phyloP scores from a whole-genome alignment of 1,140 invertebrate genomes.

The Drosophila bocqueti region DNA sequence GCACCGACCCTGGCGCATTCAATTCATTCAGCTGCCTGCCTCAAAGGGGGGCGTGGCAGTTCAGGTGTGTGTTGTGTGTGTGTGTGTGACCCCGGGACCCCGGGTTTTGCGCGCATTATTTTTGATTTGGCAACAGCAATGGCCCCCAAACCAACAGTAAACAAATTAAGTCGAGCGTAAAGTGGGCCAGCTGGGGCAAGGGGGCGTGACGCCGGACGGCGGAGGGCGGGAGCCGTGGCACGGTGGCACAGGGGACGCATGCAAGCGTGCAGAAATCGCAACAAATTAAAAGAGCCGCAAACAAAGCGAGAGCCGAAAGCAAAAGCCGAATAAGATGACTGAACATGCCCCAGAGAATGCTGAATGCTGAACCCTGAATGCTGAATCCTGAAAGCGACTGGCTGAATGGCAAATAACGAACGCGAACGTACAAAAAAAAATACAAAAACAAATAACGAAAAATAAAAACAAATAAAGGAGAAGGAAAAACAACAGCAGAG shows the following conservation, averaged over 20 bases:
- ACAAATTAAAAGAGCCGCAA: constrained; percentile 76
- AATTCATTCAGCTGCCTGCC: constrained; percentile 35
- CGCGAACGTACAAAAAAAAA: not conserved
- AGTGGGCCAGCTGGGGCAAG: constrained; percentile 54
- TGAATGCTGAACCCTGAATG: constrained; percentile 17
- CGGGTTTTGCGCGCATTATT: constrained; percentile 56
- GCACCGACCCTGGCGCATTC: constrained; percentile 45
- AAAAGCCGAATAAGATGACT: constrained; percentile 55
- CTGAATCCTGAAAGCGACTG: constrained; percentile 11
- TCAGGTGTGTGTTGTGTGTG: constrained; percentile 1
- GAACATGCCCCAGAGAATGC: constrained; percentile 28
- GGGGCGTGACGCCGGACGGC: constrained; percentile 3
- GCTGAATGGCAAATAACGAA: constrained; percentile 24
- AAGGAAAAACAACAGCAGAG: not conserved
- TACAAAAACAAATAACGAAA: constrained; percentile 1
- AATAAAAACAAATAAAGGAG: constrained; percentile 1
- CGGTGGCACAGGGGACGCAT: constrained; percentile 26
- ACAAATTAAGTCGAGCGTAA: constrained; percentile 83
- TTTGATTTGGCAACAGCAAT: constrained; percentile 69
- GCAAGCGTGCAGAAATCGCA: constrained; percentile 75
- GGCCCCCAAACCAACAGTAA: constrained; percentile 79
- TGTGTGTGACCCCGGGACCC: constrained; percentile 9
- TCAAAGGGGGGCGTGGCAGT: constrained; percentile 10
- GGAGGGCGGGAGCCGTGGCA: not conserved
- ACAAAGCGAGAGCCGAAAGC: constrained; percentile 45